Percentiles rank a stretch among this genome's conserved stretches.
Conservation (phyloP, 2,797 vertebrate genomes). For the Xiphorhynchus erythropygius region DNA sequence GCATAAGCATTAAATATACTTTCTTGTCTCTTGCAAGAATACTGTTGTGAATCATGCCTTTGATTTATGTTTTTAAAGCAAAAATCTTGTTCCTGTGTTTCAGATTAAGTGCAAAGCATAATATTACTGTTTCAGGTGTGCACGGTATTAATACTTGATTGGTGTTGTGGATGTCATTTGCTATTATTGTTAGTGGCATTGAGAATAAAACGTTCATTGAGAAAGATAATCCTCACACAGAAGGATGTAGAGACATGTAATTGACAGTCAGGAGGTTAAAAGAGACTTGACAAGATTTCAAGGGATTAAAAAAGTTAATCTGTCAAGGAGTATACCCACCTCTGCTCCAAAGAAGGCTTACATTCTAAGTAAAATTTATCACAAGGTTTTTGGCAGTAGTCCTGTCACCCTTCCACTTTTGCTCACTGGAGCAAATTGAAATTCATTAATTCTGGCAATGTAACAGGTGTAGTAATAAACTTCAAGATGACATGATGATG, state of each 20-base stretch:
- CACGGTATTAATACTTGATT: constrained; percentile 55
- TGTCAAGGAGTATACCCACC: not conserved
- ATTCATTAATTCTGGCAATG: not conserved
- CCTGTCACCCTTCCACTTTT: not conserved
- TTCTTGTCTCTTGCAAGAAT: constrained; percentile 40
- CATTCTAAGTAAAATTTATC: constrained; percentile 37
- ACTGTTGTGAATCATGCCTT: constrained; percentile 5
- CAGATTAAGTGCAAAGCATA: constrained; percentile 55
- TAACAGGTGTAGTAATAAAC: not conserved
- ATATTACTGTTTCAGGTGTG: constrained; percentile 54
- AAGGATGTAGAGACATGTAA: constrained; percentile 36
- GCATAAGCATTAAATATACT: not conserved
- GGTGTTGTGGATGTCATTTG: constrained; percentile 53
- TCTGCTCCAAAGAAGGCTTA: not conserved
- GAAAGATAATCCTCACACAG: constrained; percentile 30
- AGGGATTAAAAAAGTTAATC: constrained; percentile 54
- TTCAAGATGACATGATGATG: not conserved
- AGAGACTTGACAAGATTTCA: constrained; percentile 40
- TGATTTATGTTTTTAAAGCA: constrained; percentile 27
- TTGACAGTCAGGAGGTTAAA: constrained; percentile 48
- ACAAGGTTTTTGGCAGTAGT: not conserved
- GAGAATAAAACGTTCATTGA: constrained; percentile 54
- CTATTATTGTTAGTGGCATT: constrained; percentile 48
- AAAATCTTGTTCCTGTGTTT: constrained; percentile 38
- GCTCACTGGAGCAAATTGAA: not conserved